Conservation (phyloP, 2,888 invertebrate genomes). For the Epinotia bilunana region DNA sequence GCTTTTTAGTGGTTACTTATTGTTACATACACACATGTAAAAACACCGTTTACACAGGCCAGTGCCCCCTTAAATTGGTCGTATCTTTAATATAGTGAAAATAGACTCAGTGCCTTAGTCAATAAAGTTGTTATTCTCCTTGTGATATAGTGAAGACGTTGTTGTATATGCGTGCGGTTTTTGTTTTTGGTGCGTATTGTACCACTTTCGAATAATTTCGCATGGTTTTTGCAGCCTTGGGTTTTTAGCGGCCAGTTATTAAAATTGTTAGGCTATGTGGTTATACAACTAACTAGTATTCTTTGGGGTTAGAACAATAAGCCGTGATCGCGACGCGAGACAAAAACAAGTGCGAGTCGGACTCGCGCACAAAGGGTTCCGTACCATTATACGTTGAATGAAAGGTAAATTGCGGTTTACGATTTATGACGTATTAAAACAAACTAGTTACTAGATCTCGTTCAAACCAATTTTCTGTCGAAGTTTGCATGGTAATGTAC, state of each 20-base stretch:
- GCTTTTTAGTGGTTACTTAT: conserved; percentile 54
- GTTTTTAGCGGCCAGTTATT: conserved; percentile 3
- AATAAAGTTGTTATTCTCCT: conserved; percentile 18
- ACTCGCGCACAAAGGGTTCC: too few species aligned
- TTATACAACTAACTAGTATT: conserved; percentile 13
- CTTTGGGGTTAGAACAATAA: too few species aligned
- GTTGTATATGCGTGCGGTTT: conserved; percentile 33
- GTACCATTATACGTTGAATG: too few species aligned
- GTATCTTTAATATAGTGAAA: conserved; percentile 30
- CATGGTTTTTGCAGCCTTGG: conserved; percentile 37
- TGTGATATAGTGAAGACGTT: conserved; percentile 7
- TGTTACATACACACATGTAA: conserved; percentile 56
- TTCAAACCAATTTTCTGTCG: too few species aligned
- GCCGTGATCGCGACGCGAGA: too few species aligned
- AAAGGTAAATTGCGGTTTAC: too few species aligned
- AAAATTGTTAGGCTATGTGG: neutral
- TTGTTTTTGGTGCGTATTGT: conserved; percentile 41
- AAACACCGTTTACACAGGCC: conserved; percentile 57
- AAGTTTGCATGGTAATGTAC: too few species aligned
- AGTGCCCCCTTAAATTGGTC: conserved; percentile 50
- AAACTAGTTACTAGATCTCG: too few species aligned
- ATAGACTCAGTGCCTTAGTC: conserved; percentile 27
- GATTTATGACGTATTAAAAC: too few species aligned
- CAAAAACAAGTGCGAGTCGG: too few species aligned
- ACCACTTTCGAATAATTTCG: conserved; percentile 42